phyloP scores from a whole-genome alignment of 30 jellyfish, hydroid and myxozoan species.

The Turritopsis dohrnii region DNA sequence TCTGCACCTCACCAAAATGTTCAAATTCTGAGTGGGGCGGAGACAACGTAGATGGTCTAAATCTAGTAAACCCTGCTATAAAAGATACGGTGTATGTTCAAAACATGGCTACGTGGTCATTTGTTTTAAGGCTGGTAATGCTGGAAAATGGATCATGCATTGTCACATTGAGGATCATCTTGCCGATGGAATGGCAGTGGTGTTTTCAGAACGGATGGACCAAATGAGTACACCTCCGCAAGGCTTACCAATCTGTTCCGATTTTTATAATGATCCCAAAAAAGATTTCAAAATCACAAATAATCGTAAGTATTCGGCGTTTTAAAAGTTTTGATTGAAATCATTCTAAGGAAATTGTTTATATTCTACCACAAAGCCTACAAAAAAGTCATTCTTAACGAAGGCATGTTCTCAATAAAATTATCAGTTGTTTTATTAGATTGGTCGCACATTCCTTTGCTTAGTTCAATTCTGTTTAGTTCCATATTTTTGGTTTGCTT shows the following conservation, averaged over 20 bases:
- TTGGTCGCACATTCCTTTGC: no score
- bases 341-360: no score
- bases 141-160: not conserved
- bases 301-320: not conserved
- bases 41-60: constrained; percentile 67
- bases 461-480: no score
- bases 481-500: no score
- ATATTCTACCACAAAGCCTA: no score
- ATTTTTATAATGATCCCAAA: not conserved
- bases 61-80: constrained; percentile 60
- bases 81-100: constrained; percentile 73
- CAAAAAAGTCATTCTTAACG: no score
- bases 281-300: not conserved
- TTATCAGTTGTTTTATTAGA: no score
- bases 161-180: not conserved
- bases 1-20: constrained; percentile 74
- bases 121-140: not conserved
- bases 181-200: not conserved
- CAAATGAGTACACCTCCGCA: not conserved
- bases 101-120: not conserved
- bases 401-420: no score
- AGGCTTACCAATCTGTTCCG: not conserved
- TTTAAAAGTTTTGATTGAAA: no score
- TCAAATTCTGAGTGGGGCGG: constrained; percentile 43
- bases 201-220: not conserved